Percentiles rank a stretch among this genome's conserved stretches.
These are phyloP conservation scores for Lasioglossum calceatum DNA, from an alignment of 2,888 invertebrate genomes.

Conservation along the genomic window DNA sequence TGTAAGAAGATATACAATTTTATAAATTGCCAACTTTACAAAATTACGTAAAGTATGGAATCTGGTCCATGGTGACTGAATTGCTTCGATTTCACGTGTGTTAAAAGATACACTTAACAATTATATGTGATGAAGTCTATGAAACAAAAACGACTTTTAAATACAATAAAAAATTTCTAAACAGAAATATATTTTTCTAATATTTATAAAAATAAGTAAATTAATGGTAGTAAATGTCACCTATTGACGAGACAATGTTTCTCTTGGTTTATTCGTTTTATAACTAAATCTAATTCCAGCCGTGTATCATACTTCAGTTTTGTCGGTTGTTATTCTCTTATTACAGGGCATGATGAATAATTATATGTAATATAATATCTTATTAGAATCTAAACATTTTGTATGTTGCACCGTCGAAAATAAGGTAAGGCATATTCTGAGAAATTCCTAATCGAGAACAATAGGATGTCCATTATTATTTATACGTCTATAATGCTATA, in stretches of 20 bases:
- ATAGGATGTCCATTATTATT: slow-evolving; percentile 68
- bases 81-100: slow-evolving; percentile 11
- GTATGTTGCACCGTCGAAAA: slow-evolving; percentile 73
- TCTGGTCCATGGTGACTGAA: slow-evolving; percentile 11
- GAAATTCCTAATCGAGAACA: slow-evolving; percentile 62
- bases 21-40: slow-evolving; percentile 23
- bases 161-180: slow-evolving; percentile 23
- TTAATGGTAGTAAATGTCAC: slow-evolving; percentile 47
- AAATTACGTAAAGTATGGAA: slow-evolving; percentile 21
- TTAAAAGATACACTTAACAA: slow-evolving; percentile 19
- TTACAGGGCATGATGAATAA: slow-evolving; percentile 34
- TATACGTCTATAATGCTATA: slow-evolving; percentile 49
- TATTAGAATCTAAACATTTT: slow-evolving; percentile 47
- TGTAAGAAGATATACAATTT: slow-evolving; percentile 57
- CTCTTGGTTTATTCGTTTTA: slow-evolving; percentile 29
- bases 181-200: slow-evolving; percentile 43
- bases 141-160: slow-evolving; percentile 34
- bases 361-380: slow-evolving; percentile 34
- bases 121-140: slow-evolving; percentile 24
- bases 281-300: slow-evolving; percentile 46
- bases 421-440: slow-evolving; percentile 78
- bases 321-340: background rate
- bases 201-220: slow-evolving; percentile 59
- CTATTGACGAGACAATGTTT: slow-evolving; percentile 30
- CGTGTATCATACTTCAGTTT: slow-evolving; percentile 8